A percentile compares a stretch with the other conserved stretches of the same genome.
Evolutionary conservation across 2,888 invertebrate genomes (phyloP).

Genomic region (Ectemnius lituratus): DNA sequence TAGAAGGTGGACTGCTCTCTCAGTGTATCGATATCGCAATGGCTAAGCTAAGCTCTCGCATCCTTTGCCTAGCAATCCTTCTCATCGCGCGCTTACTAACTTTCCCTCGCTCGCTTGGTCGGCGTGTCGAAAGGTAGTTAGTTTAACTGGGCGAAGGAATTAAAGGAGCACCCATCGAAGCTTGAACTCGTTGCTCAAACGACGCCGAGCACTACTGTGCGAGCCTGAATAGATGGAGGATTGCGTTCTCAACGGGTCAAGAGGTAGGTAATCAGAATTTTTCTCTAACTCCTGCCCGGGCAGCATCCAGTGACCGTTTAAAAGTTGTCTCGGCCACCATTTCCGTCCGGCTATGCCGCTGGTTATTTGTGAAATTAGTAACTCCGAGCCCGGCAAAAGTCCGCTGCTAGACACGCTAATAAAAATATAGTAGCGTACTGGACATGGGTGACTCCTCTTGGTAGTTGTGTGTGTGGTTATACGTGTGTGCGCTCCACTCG

Average conservation of each 20-base stretch:
- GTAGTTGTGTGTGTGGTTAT: background rate
- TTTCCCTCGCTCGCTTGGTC: background rate
- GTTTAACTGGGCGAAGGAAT: conserved; percentile 5
- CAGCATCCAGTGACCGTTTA: conserved; percentile 27
- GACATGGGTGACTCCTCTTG: conserved; percentile 9
- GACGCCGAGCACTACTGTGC: background rate
- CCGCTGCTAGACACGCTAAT: conserved; percentile 40
- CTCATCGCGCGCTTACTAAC: no score
- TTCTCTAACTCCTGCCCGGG: background rate
- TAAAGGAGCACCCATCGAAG: conserved; percentile 4
- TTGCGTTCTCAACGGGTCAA: conserved; percentile 17
- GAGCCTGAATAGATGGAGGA: background rate
- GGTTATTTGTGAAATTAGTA: conserved; percentile 51
- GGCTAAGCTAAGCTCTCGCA: background rate
- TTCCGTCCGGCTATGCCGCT: conserved; percentile 16
- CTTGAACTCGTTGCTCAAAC: background rate
- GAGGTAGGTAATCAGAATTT: conserved; percentile 40
- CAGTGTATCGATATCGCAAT: background rate
- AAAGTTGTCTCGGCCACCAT: conserved; percentile 25
- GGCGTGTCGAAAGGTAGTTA: background rate
- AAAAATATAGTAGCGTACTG: conserved; percentile 50
- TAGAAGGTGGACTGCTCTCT: background rate
- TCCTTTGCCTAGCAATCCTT: background rate
- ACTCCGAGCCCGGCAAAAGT: conserved; percentile 15
- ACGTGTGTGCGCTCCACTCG: conserved; percentile 24